A percentile compares a stretch with the other conserved stretches of the same genome.
phyloP scores from a whole-genome alignment of 2,113 vertebrate species.

The Archocentrus centrarchus region DNA sequence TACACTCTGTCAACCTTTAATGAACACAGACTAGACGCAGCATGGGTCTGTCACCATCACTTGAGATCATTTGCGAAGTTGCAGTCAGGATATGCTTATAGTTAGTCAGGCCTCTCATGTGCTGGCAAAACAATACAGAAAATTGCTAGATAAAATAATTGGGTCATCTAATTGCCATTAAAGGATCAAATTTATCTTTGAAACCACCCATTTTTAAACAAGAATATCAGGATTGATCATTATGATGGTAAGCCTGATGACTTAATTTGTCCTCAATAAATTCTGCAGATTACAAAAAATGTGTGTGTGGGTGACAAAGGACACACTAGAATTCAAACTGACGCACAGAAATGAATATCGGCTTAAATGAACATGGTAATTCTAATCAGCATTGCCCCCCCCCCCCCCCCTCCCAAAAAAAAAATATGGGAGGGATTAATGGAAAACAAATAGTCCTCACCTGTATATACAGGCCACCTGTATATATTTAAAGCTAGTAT shows the following conservation, averaged over 20 bases:
- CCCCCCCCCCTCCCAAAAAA: no score
- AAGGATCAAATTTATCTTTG: neutral
- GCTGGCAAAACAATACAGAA: neutral
- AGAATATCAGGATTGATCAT: neutral
- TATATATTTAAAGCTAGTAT: no score
- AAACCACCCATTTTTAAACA: neutral
- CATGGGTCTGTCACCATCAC: constrained; percentile 51
- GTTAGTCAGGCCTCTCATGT: neutral
- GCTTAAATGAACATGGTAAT: no score
- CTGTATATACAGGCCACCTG: no score
- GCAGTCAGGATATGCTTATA: constrained; percentile 1
- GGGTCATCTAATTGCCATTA: constrained; percentile 14
- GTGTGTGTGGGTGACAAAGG: neutral
- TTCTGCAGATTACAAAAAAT: neutral
- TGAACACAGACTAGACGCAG: constrained; percentile 62
- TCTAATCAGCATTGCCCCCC: no score
- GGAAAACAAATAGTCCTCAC: no score
- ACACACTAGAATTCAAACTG: no score
- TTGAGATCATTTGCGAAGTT: constrained; percentile 50
- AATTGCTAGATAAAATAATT: neutral
- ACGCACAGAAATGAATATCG: no score
- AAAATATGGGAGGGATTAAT: no score
- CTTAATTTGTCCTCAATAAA: neutral
- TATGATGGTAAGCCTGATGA: constrained; percentile 3
- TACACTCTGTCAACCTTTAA: constrained; percentile 67